A percentile compares a stretch with the other conserved stretches of the same genome.
These are phyloP conservation scores for Sigmodon hispidus DNA, from an alignment of 2,113 vertebrate genomes.

Conservation along the genomic window DNA sequence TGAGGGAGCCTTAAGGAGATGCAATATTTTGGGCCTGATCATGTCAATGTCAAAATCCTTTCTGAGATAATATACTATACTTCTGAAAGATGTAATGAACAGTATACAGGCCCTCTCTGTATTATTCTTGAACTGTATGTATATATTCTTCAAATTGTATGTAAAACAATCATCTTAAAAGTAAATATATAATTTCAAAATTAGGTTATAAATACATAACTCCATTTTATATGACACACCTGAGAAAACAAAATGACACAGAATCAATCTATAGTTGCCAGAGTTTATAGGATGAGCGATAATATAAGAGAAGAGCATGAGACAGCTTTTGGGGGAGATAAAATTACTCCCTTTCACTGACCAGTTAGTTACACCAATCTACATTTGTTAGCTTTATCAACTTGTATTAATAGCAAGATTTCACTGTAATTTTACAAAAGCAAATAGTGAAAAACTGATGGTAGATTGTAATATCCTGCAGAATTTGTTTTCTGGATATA, in stretches of 20 bases:
- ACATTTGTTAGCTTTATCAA: constrained; percentile 20
- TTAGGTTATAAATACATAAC: neutral
- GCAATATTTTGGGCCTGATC: neutral
- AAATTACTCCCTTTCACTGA: constrained; percentile 7
- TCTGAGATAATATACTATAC: constrained; percentile 8
- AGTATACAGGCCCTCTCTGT: neutral
- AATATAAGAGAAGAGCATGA: neutral
- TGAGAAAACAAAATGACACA: neutral
- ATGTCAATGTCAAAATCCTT: neutral
- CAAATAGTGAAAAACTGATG: neutral
- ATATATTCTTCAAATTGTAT: neutral
- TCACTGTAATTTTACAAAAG: constrained; percentile 17
- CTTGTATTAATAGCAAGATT: constrained; percentile 22
- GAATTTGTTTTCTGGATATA: constrained; percentile 24
- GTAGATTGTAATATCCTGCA: neutral
- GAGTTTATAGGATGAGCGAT: neutral
- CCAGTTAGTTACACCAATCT: neutral
- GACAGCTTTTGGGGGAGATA: neutral
- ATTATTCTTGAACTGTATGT: constrained; percentile 23
- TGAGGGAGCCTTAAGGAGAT: neutral
- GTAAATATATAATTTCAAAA: neutral
- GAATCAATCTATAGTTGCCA: constrained; percentile 9
- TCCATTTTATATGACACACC: neutral
- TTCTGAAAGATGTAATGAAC: neutral
- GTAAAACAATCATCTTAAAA: constrained; percentile 41